Evolutionary conservation across 1,140 invertebrate species (phyloP), one percentile per base, ranked within the genome.

Genomic region (Trichomalopsis sarcophagae): DNA sequence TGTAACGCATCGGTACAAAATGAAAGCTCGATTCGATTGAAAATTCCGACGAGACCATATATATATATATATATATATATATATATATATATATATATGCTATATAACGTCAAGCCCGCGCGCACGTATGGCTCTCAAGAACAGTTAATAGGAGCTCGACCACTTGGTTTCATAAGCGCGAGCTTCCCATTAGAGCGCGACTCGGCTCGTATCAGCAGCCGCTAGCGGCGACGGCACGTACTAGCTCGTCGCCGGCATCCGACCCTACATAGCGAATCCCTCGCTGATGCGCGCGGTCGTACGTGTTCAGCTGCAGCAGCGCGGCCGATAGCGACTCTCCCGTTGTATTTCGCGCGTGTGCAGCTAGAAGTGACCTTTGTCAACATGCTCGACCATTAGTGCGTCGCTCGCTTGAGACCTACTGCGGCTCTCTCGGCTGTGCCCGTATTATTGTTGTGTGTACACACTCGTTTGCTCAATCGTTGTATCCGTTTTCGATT

Each of bases 81-180:
- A 44, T 44, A 44, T 9, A 44, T 44, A 44, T 9, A 44, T 44
- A 44, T 9, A 44, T 44, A 44, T 44, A 44, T 44, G 5, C 33
- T 36, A 36, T 36, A 36, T 36, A 36, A 6, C 33, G 27, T 27
- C 27, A 36, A 36, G 33, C 33, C 33, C 23, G 5, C 50, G 27
- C 27, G 11, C 44, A 55, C 77, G 76, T 17, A 36, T 36, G 50
- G 50, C 17, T 62, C 21, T 69, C n/a, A 27, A 62, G 81, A 80
- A 87, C 84, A 87, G 86, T 88, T 88, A 88, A 87, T 87, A 62
- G 55, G 55, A 62, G 87, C 86, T 75, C 84, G 81, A 85, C 62
- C 87, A 88, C 85, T 89, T 88, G 79, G 87, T 88, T 89, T 88
- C 84, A 87, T 88, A 86, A 89, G 83, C 88, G 86, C 10, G 44